Base-by-base conservation (phyloP, 2,888 invertebrate species). In the Apamea anceps region DNA sequence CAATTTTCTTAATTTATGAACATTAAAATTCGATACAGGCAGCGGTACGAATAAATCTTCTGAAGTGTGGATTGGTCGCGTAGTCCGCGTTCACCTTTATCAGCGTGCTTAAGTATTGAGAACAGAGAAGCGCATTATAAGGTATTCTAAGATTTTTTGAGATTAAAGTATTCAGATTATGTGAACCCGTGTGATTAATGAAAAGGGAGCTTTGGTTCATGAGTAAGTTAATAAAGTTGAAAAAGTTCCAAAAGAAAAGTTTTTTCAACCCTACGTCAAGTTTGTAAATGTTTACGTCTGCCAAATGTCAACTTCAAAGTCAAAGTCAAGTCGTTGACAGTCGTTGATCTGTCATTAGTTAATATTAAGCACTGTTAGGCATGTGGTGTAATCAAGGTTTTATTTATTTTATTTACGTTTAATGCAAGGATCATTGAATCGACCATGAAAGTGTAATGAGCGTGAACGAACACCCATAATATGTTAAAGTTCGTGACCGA, bases 401-500 rank as follows among this genome's bases (percentile, higher is more conserved):
- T 81, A 78, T 85, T 88, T 89, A 45, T 85, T 90, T 88, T 90
- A 86, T 88, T 90, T 90, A 80, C 79, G 82, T 86, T 87, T 85
- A 83, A 87, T 87, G 73, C 87, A 89, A 87, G 81, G 57, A 88
- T 89, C 79, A 90, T 79, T 85, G 80, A 85, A 87, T 84, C 87
- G 92, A 89, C 92, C 89, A 90, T 88, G 87, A 89, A 80, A 86
- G 82, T 86, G 82, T 87, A 73, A 87, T 80, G 77, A 82, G 83
- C 82, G 80, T 88, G 76, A 85, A 82, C 70, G 25, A 82, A 81
- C 91, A 87, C 77, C 87, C 80, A 80, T 85, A 86, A 82, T 88
- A 90, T 91, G 86, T 87, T 83, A 75, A 88, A 87, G 88, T 87
- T 92, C 91, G 92, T 92, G 91, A 92, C 87, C 86, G 84, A 84